Percentiles rank a stretch among this genome's conserved stretches.
phyloP scores from a whole-genome alignment of 2,888 invertebrate genomes.

The Oligia latruncula region DNA sequence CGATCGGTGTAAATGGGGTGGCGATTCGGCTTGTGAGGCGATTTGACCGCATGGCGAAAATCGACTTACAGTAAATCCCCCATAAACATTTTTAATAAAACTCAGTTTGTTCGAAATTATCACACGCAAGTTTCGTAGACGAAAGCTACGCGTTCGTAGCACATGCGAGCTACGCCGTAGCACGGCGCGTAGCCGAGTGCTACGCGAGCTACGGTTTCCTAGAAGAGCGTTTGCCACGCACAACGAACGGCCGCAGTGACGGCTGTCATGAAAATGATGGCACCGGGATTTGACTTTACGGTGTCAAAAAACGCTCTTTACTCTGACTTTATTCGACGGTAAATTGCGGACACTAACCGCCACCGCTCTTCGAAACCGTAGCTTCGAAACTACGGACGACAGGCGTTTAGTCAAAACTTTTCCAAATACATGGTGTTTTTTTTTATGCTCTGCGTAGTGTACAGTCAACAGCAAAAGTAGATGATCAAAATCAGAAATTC shows the following conservation, averaged over 20 bases:
- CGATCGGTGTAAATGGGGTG: not conserved
- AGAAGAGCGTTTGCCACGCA: not conserved
- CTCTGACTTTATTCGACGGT: not conserved
- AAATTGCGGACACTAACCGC: not conserved
- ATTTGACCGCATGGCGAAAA: not conserved
- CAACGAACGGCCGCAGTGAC: not conserved
- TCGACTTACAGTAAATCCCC: not conserved
- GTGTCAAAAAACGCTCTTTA: not conserved
- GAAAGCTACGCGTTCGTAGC: conserved; percentile 7
- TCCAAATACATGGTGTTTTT: not conserved
- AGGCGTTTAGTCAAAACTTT: no score
- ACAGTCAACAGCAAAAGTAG: no score
- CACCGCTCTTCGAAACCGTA: not conserved
- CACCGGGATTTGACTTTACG: not conserved
- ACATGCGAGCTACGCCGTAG: conserved; percentile 23
- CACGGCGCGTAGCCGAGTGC: not conserved
- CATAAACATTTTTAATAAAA: not conserved
- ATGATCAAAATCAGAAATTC: no score
- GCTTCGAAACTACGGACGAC: not conserved
- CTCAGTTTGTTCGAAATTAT: not conserved
- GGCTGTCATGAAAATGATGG: not conserved
- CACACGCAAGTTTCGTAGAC: not conserved
- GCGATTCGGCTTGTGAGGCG: not conserved
- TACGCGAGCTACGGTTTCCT: not conserved
- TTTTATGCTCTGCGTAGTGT: no score